Evolutionary conservation across 2,113 vertebrate genomes (phyloP), one percentile per base, ranked within the genome.

Genomic region (Anser brachyrhynchus): DNA sequence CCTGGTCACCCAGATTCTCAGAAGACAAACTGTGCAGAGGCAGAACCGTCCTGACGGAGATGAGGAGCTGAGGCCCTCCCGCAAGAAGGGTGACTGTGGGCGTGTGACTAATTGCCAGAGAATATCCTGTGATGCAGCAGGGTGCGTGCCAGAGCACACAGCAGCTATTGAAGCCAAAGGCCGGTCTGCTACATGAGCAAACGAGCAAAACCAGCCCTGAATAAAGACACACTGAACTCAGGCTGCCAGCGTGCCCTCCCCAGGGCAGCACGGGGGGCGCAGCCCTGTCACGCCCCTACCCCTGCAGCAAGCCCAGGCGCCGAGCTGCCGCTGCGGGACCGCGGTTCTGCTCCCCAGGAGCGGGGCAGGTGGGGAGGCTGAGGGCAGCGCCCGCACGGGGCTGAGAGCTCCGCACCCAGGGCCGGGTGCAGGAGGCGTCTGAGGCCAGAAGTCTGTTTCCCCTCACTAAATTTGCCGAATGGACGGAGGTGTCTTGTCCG

Each of bases 401-500:
- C 23, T 11, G 62, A 28, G 62, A 26, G 25, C 65, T n/a, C 31
- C 25, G 15, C 28, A 29, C 28, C 15, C 14, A 7, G 55, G 31
- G 55, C 31, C 4, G 43, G 41, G 37, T 39, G 22, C 18, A 43
- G 64, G 64, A 19, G 29, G 41, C 13, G 20, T 11, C 18, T 8
- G 62, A 13, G 31, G 35, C 28, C 43, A 11, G 1, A 6, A 66
- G 16, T 35, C n/a, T 29, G 37, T 22, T n/a, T 17, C 11, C 35
- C 54, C 52, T 13, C 13, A 3, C 19, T 8, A 6, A 33, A 37
- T 17, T 33, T 29, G 3, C 28, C 64, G 6, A 9, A 7, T 2
- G 23, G 49, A 29, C 31, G 23, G 41, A 31, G 29, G 2, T 3
- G 6, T 6, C 39, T 1, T 1, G 2, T 33, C 41, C 19, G 1